Evolutionary conservation across 2,888 invertebrate species (phyloP).

Genomic region (Phyllotreta cruciferae): DNA sequence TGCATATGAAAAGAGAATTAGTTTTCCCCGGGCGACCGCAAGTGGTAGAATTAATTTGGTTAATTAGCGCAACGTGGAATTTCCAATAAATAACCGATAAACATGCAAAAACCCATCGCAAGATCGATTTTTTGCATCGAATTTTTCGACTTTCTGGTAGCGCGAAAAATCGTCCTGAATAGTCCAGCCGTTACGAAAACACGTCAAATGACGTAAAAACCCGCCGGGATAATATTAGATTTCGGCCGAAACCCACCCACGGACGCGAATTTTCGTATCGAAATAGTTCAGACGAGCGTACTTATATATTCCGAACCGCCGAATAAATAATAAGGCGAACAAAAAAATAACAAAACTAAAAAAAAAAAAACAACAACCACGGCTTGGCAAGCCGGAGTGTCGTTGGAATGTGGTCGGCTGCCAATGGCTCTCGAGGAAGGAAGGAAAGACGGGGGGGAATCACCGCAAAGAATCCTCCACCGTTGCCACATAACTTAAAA

Average conservation of each 20-base stretch:
- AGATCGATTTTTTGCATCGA: too few relatives aligned
- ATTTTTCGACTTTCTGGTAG: too few relatives aligned
- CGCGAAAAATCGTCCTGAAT: too few relatives aligned
- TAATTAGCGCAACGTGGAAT: too few relatives aligned
- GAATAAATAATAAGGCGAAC: conserved; percentile 26
- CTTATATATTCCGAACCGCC: conserved; percentile 20
- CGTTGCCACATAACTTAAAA: conserved; percentile 14
- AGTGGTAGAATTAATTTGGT: too few relatives aligned
- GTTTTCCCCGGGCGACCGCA: too few relatives aligned
- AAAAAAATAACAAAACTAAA: neutral
- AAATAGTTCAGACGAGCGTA: conserved; percentile 28
- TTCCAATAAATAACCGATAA: too few relatives aligned
- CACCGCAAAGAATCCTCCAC: conserved; percentile 20
- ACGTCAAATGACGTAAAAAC: conserved; percentile 4
- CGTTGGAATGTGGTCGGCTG: conserved; percentile 52
- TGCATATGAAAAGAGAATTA: too few relatives aligned
- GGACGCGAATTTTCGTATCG: conserved; percentile 19
- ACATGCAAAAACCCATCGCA: too few relatives aligned
- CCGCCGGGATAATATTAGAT: conserved; percentile 17
- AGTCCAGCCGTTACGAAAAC: neutral
- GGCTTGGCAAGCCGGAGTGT: conserved; percentile 49
- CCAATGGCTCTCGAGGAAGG: conserved; percentile 54
- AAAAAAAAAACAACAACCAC: too few relatives aligned
- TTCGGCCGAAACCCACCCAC: conserved; percentile 7
- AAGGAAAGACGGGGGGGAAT: conserved; percentile 50